Conservation (phyloP, 2,113 vertebrate genomes). For the Sphaerodactylus townsendi region DNA sequence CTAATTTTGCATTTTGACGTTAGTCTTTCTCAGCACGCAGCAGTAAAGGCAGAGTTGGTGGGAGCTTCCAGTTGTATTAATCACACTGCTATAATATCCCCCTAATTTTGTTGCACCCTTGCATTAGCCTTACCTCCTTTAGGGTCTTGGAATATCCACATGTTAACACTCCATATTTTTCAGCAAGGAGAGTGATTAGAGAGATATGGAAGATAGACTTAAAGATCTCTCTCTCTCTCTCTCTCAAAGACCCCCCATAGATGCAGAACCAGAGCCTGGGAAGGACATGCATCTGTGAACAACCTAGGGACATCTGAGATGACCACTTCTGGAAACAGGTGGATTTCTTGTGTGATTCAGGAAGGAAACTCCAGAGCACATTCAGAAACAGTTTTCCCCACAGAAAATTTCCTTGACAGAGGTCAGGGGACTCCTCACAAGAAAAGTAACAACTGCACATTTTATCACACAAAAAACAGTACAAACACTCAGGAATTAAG, state of each 20-base stretch:
- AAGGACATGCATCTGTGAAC: no score
- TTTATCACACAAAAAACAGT: neutral
- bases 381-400: neutral
- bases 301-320: neutral
- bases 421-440: neutral
- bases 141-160: neutral
- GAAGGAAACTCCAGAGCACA: neutral
- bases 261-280: no score
- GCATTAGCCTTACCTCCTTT: neutral
- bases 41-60: neutral
- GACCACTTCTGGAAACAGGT: no score
- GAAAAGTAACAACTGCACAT: neutral
- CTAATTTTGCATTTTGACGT: neutral
- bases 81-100: rapidly evolving
- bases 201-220: no score
- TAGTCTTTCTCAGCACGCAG: neutral
- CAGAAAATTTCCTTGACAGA: neutral
- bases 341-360: no score
- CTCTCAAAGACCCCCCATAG: no score
- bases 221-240: neutral
- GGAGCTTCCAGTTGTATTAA: neutral
- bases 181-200: neutral
- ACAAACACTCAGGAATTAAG: neutral
- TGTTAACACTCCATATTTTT: no score
- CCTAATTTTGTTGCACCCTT: neutral